Evolutionary conservation across 2,888 invertebrate species (phyloP), one percentile per base, ranked within the genome.

Genomic region (Phoronis australis): DNA sequence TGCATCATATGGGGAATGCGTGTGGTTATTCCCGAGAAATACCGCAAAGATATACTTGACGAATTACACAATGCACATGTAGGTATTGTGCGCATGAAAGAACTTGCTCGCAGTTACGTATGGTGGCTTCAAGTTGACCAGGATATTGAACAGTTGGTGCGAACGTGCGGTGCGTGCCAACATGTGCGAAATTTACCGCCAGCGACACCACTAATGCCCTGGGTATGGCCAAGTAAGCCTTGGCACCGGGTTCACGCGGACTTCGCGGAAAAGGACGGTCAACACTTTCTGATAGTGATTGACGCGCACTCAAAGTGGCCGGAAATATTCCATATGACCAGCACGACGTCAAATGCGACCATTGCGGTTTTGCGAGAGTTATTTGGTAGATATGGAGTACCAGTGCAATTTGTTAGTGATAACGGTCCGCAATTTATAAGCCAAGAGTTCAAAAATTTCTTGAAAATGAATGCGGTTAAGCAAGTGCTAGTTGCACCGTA

Each of bases 261-360:
- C 57, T 78, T 73, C 61, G 74, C 76, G 15, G 77, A 76, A 9
- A 76, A 73, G 25, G 39, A 62, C 4, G 65, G 60, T 9, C 50
- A 49, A 6, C 65, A 62, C 60, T 63, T 71, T 26, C 50, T 77
- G 3, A 55, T 78, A 18, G 55, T 77, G 5, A 66, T 74, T 3
- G 78, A 79, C 54, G 62, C 74, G 9, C 66, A 63, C 53, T 74
- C 75, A 0, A 79, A 78, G 51, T 79, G 76, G 76, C 64, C 70
- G 1, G 77, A 79, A 57, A 66, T 74, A 4, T 42, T 56, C 2
- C 20, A 40, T 9, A 56, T 61, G 47, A 31, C 31, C 0, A 25
- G 26, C 1, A 52, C 53, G 12, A 55, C 59, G 3, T 41, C 62
- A 0, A 42, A 39, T 1, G 31, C 44, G 2, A 63, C 62, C 1